Evolutionary conservation across 2,797 vertebrate genomes (phyloP), one percentile per base, ranked within the genome.

Genomic region (Channa striata): DNA sequence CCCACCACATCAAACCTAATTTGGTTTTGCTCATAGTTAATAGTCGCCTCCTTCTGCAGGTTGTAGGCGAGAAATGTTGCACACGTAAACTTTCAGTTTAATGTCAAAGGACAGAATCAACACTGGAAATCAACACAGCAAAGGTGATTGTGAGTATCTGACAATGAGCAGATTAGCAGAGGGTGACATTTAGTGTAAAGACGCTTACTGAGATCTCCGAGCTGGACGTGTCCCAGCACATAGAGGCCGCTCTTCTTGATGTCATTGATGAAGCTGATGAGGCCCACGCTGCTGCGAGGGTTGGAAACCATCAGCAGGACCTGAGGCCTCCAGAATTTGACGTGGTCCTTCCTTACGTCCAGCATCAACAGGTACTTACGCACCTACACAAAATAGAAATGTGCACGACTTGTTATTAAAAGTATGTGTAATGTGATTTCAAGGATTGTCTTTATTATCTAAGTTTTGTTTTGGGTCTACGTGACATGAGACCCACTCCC

Each of bases 321-420:
- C 89, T 96, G 95, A n/a, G 95, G 95, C 68, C 95, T 89, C 95
- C 94, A 95, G 85, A 96, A 96, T 84, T 96, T 96, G 11, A 96
- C 94, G 1, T 96, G 95, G 83, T 96, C 95, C 74, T 96, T 95
- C 58, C 95, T 92, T 50, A 95, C 94, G 0, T 96, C 95, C 76
- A 96, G 82, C 94, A 95, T 95, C 64, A 96, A 83, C 72, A 95
- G 87, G 82, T 96, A 96, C 73, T 96, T 96, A 5, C 95, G 92
- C 54, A 96, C 94, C 95, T 96, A 19, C 6, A 47, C 30, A 63
- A 39, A 40, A 2, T 3, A 1, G 10, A 9, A 25, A 62, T 37
- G 10, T 2, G 10, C 11, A 37, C 8, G 14, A 33, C 36, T 11
- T 46, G 16, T 58, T 36, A 11, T 37, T 14, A 25, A 17, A 16